Base-by-base conservation (phyloP, 2,888 invertebrate genomes). In the Cephus pygmeus region DNA sequence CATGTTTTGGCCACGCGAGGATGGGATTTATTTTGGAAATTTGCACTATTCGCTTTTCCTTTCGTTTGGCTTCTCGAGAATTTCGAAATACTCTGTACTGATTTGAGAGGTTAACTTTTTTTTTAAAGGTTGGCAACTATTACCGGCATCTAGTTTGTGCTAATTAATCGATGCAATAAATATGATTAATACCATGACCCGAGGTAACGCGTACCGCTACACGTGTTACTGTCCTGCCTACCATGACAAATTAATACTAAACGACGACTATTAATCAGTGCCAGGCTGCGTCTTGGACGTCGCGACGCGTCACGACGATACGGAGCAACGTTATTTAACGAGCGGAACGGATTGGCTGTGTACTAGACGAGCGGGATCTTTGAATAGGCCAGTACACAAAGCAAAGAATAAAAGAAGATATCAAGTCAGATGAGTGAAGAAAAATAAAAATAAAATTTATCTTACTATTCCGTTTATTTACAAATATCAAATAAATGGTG, bases 91-190 rank as follows among this genome's bases (percentile, higher is more conserved):
- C 23, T 56, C 23, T 9, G 23, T 9, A 23, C 23, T 56, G 56
- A 56, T 56, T 56, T 6, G 56, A 56, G 56, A 23, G 56, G 56
- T 23, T 56, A 56, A 56, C 23, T 23, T 36, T 56, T 36, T 36
- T 56, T 36, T 56, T 1, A 40, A 56, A 78, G 79, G 78, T 80
- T 80, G 76, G 73, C 78, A 80, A 83, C 84, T 79, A 82, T 83
- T 80, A 79, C 80, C 23, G 23, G 79, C 79, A 79, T 80, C 83
- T 83, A 82, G 81, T 84, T 85, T 81, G 80, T 82, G 73, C 76
- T 80, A 81, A 82, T 85, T 84, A 86, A 85, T 83, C 79, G 82
- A 80, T 80, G 83, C 81, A 83, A 84, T 83, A 84, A 56, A 87
- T 82, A 81, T 83, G 85, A 86, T 86, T 85, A 85, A 85, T 83